These are phyloP conservation scores for Sycophila texana DNA, from an alignment of 2,888 invertebrate genomes.

Conservation along the genomic window DNA sequence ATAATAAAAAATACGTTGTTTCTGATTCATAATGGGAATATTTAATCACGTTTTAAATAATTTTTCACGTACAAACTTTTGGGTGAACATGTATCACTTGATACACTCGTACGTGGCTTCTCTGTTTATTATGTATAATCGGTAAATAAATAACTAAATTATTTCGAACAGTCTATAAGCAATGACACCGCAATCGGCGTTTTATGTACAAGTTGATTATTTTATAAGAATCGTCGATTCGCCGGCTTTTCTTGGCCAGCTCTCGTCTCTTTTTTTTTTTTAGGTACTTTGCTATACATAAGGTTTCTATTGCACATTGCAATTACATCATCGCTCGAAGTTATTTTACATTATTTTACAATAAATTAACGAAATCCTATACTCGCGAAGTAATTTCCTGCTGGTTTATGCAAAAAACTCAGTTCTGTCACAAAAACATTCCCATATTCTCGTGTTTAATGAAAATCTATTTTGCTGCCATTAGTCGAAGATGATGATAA, in stretches of 20 bases:
- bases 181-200: slow-evolving; percentile 66
- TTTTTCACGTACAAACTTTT: slow-evolving; percentile 68
- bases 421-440: slow-evolving; percentile 48
- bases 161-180: slow-evolving; percentile 75
- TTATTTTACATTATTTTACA: slow-evolving; percentile 73
- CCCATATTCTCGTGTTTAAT: slow-evolving; percentile 3
- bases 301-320: slow-evolving; percentile 67
- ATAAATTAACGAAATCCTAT: slow-evolving; percentile 74
- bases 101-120: slow-evolving; percentile 57
- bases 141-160: slow-evolving; percentile 75
- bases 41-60: slow-evolving; percentile 73
- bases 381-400: slow-evolving; percentile 42
- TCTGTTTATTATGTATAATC: slow-evolving; percentile 61
- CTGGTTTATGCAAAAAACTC: slow-evolving; percentile 25
- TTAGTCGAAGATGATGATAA: too few species aligned
- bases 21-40: slow-evolving; percentile 70
- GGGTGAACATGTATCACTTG: slow-evolving; percentile 55
- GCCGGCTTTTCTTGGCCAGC: slow-evolving; percentile 9
- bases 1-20: slow-evolving; percentile 13
- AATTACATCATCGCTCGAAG: slow-evolving; percentile 63
- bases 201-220: slow-evolving; percentile 62
- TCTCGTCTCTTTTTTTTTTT: slow-evolving; percentile 1
- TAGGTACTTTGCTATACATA: slow-evolving; percentile 56
- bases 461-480: background rate
- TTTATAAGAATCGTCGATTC: slow-evolving; percentile 45